Evolutionary conservation across 2,113 vertebrate genomes (phyloP), one percentile per base, ranked within the genome.

Genomic region (Eudorcas thomsonii): DNA sequence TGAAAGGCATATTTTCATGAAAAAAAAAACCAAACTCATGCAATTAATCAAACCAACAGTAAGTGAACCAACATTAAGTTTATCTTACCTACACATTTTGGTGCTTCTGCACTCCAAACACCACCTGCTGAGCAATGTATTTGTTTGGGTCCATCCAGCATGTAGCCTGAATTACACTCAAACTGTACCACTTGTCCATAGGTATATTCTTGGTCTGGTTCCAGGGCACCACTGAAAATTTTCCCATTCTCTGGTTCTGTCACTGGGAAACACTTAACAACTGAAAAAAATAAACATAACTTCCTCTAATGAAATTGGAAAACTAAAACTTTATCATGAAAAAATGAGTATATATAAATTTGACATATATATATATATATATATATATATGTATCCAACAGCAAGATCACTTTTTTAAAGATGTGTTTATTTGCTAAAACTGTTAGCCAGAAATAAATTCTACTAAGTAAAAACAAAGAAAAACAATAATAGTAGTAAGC

Each of bases 61-160:
- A 2, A 92, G 1, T 12, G 23, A 77, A 6, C 39, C 39, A 39
- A 39, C 39, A 39, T 3, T 48, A 3, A 92, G 2, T 12, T 50
- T 36, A 88, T 92, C 98, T 99, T 98, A 99, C 99, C 99, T 98
- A 97, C 43, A 96, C 99, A 99, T 57, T 48, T 91, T 43, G 99
- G 99, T 16, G 98, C 98, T 8, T 98, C 50, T 0, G 48, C 33
- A 98, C 96, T 99, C 99, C 99, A 99, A 10, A 85, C 4, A 88
- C 99, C 99, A 36, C 99, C 62, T 50, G 96, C 94, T 33, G 98
- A 98, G 89, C 99, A 99, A 90, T 98, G 54, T 1, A 99, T 96
- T 97, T 98, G 78, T 36, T 97, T 59, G 36, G 94, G 88, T 28
- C 99, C 99, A 13, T 98, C 45, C n/a, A 99, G 91, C 43, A 2